phyloP scores from a whole-genome alignment of 2,888 invertebrate species.

The Stenodera caucasica region DNA sequence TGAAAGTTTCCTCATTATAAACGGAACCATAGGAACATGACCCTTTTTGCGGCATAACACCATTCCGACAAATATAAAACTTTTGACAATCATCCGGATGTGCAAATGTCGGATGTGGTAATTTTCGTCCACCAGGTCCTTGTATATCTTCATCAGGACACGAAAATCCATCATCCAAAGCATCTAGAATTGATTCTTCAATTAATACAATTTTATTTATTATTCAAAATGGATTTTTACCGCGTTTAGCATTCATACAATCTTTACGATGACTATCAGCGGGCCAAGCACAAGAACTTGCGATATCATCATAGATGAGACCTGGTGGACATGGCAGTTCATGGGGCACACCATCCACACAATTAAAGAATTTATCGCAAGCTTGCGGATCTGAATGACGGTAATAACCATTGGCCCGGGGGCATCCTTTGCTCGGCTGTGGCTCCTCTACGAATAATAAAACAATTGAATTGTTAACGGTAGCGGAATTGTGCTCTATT shows the following conservation, averaged over 20 bases:
- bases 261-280: slow-evolving; percentile 61
- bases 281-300: slow-evolving; percentile 77
- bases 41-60: slow-evolving; percentile 74
- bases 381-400: slow-evolving; percentile 71
- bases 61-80: slow-evolving; percentile 81
- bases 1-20: slow-evolving; percentile 76
- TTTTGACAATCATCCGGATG: slow-evolving; percentile 81
- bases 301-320: slow-evolving; percentile 72
- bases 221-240: slow-evolving; percentile 34
- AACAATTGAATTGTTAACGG: neutral
- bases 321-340: slow-evolving; percentile 73
- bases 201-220: neutral
- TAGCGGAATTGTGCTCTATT: neutral
- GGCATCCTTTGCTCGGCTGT: slow-evolving; percentile 71
- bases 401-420: slow-evolving; percentile 78
- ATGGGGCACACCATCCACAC: slow-evolving; percentile 71
- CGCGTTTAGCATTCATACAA: slow-evolving; percentile 59
- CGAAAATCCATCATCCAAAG: slow-evolving; percentile 74
- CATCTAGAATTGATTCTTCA: slow-evolving; percentile 57
- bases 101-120: slow-evolving; percentile 77
- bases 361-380: slow-evolving; percentile 79
- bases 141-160: slow-evolving; percentile 72
- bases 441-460: slow-evolving; percentile 69
- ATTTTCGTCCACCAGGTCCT: slow-evolving; percentile 68
- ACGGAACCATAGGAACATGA: slow-evolving; percentile 73